These are phyloP conservation scores for Porites evermanni DNA, from an alignment of 92 coral and sea anemone species.

Conservation along the genomic window DNA sequence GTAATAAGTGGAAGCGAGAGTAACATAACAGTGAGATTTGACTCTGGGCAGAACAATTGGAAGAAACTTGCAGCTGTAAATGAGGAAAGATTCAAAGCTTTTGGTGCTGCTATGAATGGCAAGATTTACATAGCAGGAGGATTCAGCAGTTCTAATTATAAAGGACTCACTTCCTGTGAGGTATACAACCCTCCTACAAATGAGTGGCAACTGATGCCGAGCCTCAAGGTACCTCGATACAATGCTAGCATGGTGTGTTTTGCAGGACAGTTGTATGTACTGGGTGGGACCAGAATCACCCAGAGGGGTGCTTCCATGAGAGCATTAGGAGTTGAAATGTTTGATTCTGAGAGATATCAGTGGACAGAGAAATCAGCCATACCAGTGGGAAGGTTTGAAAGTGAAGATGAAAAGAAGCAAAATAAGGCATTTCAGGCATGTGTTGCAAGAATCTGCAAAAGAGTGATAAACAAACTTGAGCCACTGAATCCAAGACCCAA, in stretches of 20 bases:
- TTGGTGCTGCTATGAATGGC: conserved; percentile 57
- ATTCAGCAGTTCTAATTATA: too few species aligned
- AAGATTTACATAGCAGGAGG: conserved; percentile 73
- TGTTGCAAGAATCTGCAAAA: background rate
- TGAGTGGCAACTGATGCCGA: background rate
- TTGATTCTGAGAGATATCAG: background rate
- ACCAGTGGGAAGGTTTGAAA: background rate
- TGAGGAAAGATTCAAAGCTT: conserved; percentile 56
- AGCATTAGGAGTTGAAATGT: background rate
- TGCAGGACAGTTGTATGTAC: conserved; percentile 5
- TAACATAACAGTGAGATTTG: conserved; percentile 37
- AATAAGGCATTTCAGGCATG: background rate
- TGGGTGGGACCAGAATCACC: background rate
- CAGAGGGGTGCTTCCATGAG: background rate
- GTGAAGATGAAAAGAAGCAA: background rate
- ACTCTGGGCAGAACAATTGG: conserved; percentile 57
- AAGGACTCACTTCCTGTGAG: background rate
- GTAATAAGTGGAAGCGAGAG: background rate
- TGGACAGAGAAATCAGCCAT: background rate
- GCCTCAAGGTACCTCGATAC: background rate
- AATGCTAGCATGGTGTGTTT: background rate
- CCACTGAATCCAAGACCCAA: background rate
- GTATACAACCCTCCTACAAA: conserved; percentile 50
- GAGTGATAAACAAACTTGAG: background rate
- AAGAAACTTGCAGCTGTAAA: conserved; percentile 55